Conservation (phyloP, 1,140 invertebrate genomes). For the Leptinotarsa texana region DNA sequence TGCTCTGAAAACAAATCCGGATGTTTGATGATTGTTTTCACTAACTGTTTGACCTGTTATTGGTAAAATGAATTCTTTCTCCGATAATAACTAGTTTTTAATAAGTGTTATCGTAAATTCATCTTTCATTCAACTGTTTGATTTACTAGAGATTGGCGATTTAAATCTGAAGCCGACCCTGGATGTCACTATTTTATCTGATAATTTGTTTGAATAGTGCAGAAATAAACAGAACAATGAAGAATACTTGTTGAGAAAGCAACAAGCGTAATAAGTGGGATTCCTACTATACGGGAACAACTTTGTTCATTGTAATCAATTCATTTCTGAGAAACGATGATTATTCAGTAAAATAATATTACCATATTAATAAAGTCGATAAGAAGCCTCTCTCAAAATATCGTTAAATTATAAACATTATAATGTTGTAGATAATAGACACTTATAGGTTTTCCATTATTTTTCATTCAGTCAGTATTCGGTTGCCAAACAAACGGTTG, state of each 20-base stretch:
- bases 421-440: background rate
- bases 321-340: background rate
- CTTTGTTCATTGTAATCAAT: background rate
- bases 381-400: conserved; percentile 8
- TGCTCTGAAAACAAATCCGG: too few relatives aligned
- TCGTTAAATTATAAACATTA: background rate
- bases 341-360: background rate
- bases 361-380: background rate
- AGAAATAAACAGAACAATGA: too few relatives aligned
- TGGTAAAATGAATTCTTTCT: too few relatives aligned
- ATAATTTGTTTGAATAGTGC: too few relatives aligned
- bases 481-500: background rate
- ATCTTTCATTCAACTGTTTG: too few relatives aligned
- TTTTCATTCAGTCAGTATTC: conserved; percentile 8
- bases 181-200: too few relatives aligned
- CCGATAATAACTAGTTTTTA: too few relatives aligned
- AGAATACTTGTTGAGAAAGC: background rate
- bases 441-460: conserved; percentile 8
- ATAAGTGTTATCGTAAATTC: too few relatives aligned
- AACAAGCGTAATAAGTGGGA: background rate
- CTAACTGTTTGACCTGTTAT: too few relatives aligned
- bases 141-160: too few relatives aligned
- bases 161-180: too few relatives aligned
- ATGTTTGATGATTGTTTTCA: too few relatives aligned
- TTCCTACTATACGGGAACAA: background rate